Percentiles rank a stretch among this genome's conserved stretches.
Conservation (phyloP, 2,797 vertebrate genomes). For the Pteronotus mesoamericanus region DNA sequence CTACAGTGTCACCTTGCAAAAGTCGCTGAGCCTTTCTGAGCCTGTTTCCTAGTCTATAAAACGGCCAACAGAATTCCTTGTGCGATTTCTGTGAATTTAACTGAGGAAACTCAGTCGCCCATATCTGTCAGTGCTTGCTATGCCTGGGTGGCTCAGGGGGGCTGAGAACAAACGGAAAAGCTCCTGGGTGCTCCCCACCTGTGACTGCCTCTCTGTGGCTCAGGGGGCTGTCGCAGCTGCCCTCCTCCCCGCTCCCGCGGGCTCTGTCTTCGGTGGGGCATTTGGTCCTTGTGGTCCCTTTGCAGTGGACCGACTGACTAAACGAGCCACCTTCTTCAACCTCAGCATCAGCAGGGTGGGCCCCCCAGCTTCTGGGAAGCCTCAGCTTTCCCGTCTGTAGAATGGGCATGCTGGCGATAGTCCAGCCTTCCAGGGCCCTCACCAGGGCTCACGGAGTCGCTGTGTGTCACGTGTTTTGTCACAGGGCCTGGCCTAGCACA, state of each 20-base stretch:
- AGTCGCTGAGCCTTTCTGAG: neutral
- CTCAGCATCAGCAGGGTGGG: neutral
- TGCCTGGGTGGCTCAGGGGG: neutral
- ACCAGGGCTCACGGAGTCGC: fast-evolving
- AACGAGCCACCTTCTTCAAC: neutral
- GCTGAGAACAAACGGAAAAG: no score
- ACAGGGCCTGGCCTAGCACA: neutral
- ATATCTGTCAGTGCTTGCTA: fast-evolving
- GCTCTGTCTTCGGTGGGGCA: neutral
- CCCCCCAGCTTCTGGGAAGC: neutral
- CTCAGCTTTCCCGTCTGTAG: neutral
- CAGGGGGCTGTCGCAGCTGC: neutral
- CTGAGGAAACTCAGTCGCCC: neutral
- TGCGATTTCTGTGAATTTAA: neutral
- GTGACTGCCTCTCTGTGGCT: neutral
- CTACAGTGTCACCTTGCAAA: neutral
- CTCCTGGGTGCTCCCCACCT: neutral
- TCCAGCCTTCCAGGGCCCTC: neutral
- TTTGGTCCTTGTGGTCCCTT: neutral
- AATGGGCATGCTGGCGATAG: neutral
- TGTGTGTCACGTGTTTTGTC: no score
- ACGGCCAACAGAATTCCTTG: neutral
- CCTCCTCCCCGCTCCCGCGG: neutral
- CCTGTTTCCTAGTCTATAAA: neutral
- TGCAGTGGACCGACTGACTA: neutral